A percentile compares a stretch with the other conserved stretches of the same genome.
phyloP scores from a whole-genome alignment of 2,113 vertebrate genomes.

The Gyps fulvus region DNA sequence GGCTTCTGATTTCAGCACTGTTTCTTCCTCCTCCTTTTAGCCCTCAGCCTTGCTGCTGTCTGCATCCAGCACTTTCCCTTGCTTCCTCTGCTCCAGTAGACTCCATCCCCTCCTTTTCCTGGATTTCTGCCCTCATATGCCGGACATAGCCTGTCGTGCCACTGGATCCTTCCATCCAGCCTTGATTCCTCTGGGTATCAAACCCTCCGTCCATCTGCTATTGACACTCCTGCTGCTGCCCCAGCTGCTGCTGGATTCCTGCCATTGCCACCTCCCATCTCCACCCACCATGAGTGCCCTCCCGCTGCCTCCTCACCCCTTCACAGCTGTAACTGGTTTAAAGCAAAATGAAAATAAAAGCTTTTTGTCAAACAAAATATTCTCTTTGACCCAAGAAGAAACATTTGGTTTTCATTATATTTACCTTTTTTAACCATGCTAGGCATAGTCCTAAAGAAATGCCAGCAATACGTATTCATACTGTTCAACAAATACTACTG shows the following conservation, averaged over 20 bases:
- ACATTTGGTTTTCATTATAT: neutral
- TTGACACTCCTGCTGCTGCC: neutral
- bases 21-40: neutral
- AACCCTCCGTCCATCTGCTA: neutral
- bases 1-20: neutral
- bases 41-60: neutral
- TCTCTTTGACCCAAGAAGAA: neutral
- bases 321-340: slow-evolving; percentile 7
- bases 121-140: neutral
- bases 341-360: slow-evolving; percentile 11
- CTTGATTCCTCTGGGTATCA: neutral
- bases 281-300: neutral
- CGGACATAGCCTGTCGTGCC: neutral
- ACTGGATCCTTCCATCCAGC: neutral
- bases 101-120: neutral
- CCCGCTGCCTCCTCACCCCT: neutral
- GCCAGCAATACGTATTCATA: neutral
- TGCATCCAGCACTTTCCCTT: neutral
- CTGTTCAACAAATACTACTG: neutral
- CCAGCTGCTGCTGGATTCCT: neutral
- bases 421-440: neutral
- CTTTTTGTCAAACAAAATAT: neutral
- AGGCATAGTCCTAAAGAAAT: neutral
- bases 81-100: neutral
- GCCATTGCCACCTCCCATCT: neutral